Conservation (phyloP, 1,140 invertebrate genomes). For the Drosophila tropicalis region DNA sequence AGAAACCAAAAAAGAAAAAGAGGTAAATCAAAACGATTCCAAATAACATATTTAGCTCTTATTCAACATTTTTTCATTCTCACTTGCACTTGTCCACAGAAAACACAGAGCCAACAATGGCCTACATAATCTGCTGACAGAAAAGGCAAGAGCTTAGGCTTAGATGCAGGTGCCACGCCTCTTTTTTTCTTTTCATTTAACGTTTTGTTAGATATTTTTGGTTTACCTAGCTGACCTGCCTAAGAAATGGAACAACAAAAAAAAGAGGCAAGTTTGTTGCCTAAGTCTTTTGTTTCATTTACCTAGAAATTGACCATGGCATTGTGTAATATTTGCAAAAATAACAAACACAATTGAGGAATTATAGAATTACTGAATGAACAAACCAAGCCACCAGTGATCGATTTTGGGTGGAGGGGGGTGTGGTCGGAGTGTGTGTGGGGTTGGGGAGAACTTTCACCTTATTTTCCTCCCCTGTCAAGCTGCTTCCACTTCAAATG, state of each 20-base stretch:
- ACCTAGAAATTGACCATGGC: neutral
- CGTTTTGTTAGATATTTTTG: neutral
- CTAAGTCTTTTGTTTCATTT: slow-evolving; percentile 56
- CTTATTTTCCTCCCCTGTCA: no score
- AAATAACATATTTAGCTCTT: slow-evolving; percentile 2
- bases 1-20: no score
- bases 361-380: neutral
- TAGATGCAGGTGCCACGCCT: slow-evolving; percentile 3
- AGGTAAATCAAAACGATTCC: slow-evolving; percentile 11
- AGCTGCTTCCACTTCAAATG: no score
- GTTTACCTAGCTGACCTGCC: neutral
- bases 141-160: slow-evolving; percentile 1
- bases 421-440: no score
- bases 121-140: neutral
- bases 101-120: neutral
- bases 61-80: slow-evolving; percentile 42
- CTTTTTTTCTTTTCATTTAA: neutral
- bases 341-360: neutral
- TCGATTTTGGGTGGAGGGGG: no score
- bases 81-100: slow-evolving; percentile 67
- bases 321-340: neutral
- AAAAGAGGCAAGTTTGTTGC: slow-evolving; percentile 48
- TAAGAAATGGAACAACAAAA: neutral
- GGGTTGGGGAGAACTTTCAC: no score
- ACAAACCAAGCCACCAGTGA: no score